Base-by-base conservation (phyloP, 2,888 invertebrate species). In the Lasioglossum villosulum region DNA sequence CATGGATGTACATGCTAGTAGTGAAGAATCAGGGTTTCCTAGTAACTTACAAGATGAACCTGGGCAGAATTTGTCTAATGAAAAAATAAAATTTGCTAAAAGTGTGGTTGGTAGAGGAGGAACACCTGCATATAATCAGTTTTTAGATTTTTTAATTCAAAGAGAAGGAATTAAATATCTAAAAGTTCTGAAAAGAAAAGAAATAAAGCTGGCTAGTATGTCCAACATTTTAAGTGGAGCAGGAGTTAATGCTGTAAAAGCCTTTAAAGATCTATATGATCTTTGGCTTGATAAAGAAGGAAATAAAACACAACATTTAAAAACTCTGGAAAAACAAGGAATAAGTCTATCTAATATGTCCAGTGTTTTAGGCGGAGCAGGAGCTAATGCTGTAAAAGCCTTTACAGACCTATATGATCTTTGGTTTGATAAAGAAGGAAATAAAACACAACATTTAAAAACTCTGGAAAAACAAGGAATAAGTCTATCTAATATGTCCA, bases 151-250 rank as follows among this genome's bases (percentile, higher is more conserved):
- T 52, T 70, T 77, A 70, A 70, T 77, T 45, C 27, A 34, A 42
- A 45, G 63, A 73, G 81, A 30, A 82, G 86, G 30, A 84, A 84
- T 37, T 84, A 90, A 85, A 80, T 63, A 63, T 27, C 30, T 63
- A 14, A 1, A 27, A 14, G 30, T 10, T 4, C 2, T 77, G 37
- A 52, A 70, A 70, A 23, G 52, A 52, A n/a, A 37, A 6, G 70
- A 37, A 48, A 16, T 77, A 84, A 76, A 85, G 89, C 78, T 92
- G 89, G 86, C 80, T 91, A 91, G 19, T 88, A 90, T 91, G 82
- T 86, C 78, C 39, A 76, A 34, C 73, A 83, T 70, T 70, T 88
- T 45, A 63, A 42, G 8, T 45, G 75, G 72, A 52, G 56, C 70
- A 84, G 14, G 83, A 84, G 56, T 70, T 88, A 86, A 81, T 4